Evolutionary conservation across 2,113 vertebrate genomes (phyloP).

Genomic region (Lycaon pictus): DNA sequence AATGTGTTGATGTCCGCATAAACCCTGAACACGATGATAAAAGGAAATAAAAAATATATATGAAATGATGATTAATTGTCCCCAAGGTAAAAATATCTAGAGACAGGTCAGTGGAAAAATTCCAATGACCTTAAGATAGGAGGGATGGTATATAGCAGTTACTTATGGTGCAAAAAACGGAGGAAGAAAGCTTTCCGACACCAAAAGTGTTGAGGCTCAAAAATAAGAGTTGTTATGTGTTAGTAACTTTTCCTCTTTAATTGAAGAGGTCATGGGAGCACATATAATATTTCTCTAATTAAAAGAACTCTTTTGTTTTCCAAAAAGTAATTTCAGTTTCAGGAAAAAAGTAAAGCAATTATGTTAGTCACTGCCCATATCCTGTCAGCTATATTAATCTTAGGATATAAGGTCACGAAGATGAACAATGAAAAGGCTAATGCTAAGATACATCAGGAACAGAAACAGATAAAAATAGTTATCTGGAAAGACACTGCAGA

Average conservation of each 20-base stretch:
- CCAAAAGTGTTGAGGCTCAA: neutral
- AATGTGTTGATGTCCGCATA: neutral
- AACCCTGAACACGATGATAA: neutral
- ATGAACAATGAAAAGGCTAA: neutral
- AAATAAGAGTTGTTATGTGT: neutral
- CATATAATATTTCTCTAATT: neutral
- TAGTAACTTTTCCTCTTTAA: neutral
- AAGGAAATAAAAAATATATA: neutral
- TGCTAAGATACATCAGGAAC: neutral
- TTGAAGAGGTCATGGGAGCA: neutral
- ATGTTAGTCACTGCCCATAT: neutral
- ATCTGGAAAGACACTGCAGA: neutral
- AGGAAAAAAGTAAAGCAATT: neutral
- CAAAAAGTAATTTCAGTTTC: neutral
- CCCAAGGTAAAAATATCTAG: neutral
- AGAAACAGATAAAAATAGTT: neutral
- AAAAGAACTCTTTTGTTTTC: neutral
- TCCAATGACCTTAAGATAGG: neutral
- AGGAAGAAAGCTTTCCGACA: neutral
- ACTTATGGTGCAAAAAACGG: neutral
- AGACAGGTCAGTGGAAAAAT: neutral
- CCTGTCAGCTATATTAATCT: neutral
- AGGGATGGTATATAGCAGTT: neutral
- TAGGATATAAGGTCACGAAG: constrained; percentile 6
- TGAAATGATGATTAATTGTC: constrained; percentile 18